phyloP scores from a whole-genome alignment of 2,888 invertebrate species.

The Nephrotoma guestfalica region DNA sequence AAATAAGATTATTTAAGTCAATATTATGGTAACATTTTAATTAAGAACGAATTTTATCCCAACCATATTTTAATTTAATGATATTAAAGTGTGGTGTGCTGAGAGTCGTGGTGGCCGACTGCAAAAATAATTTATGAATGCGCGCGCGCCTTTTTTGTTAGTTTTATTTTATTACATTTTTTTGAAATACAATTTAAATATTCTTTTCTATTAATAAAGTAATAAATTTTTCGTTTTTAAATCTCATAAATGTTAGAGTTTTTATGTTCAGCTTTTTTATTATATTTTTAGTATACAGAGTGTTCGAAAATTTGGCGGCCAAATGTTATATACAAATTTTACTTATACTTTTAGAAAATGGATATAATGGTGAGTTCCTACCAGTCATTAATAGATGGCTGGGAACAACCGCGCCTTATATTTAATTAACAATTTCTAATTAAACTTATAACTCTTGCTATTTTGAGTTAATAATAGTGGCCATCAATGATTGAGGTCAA shows the following conservation, averaged over 20 bases:
- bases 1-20: background rate
- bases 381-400: too few species aligned
- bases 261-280: background rate
- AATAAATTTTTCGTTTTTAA: background rate
- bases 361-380: too few species aligned
- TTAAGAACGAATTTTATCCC: background rate
- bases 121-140: background rate
- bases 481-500: too few species aligned
- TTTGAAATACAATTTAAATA: background rate
- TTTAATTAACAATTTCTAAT: too few species aligned
- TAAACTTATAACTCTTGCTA: too few species aligned
- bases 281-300: background rate
- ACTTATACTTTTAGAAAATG: too few species aligned
- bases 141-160: background rate
- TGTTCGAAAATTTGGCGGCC: background rate
- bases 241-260: background rate
- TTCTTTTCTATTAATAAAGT: background rate
- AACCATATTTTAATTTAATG: background rate
- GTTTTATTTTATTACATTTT: background rate
- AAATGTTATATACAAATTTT: background rate
- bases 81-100: background rate
- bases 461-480: too few species aligned
- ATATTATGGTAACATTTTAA: background rate
- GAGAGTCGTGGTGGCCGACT: background rate
- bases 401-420: too few species aligned